A percentile compares a stretch with the other conserved stretches of the same genome.
Conservation (phyloP, 2,888 invertebrate species). For the Xestia xanthographa region DNA sequence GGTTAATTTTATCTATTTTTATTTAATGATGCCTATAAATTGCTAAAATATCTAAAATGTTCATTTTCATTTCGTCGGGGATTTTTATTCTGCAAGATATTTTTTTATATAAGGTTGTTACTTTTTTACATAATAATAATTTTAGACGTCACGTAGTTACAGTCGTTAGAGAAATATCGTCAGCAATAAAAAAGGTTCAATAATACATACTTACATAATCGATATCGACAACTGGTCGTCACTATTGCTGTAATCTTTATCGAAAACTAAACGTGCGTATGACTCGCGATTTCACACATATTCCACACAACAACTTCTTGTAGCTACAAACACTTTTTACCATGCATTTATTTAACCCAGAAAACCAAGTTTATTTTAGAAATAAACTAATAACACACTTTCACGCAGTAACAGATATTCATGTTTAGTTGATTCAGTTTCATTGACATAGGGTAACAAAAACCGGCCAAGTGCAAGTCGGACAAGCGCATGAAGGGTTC, state of each 20-base stretch:
- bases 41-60: neutral
- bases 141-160: neutral
- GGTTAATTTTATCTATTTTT: neutral
- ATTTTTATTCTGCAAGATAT: neutral
- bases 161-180: neutral
- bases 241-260: slow-evolving; percentile 34
- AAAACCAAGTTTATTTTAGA: neutral
- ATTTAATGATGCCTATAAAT: neutral
- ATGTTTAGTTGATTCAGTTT: neutral
- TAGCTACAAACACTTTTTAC: neutral
- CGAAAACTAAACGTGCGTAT: slow-evolving; percentile 29
- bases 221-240: slow-evolving; percentile 16
- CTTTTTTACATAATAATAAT: neutral
- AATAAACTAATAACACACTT: neutral
- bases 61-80: neutral
- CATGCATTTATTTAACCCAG: neutral
- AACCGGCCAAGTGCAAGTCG: too few relatives aligned
- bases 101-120: neutral
- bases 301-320: neutral
- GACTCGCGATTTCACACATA: slow-evolving; percentile 37
- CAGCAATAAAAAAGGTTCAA: neutral
- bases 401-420: neutral
- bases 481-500: too few relatives aligned
- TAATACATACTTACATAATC: neutral
- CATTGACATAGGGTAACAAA: neutral